Evolutionary conservation across 2,797 vertebrate species (phyloP), one percentile per base, ranked within the genome.

Genomic region (Cryptoblepharus egeriae): DNA sequence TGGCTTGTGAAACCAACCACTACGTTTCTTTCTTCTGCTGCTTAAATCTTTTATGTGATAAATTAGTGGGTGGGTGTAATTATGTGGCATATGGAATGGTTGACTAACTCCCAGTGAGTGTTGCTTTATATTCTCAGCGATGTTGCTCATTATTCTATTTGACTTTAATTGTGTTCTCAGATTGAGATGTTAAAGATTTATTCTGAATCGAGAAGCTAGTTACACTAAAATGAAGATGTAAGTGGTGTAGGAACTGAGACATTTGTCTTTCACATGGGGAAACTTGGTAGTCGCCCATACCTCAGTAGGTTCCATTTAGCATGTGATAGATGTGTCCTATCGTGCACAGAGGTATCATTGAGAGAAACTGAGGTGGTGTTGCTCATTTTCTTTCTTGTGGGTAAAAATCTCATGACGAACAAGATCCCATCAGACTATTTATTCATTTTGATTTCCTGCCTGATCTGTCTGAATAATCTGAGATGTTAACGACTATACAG

Each of bases 91-190:
- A 68, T 2, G 37, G 16, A 79, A 10, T 82, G 57, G 6, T 7
- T 88, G 71, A 61, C 65, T 80, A 80, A 88, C 75, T 79, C 28
- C 12, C 24, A 55, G 39, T 72, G 39, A 45, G 39, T 70, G 32
- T 22, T 35, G 5, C 35, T 92, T 84, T 84, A 30, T 32, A 67
- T 79, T 75, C 30, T 60, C 7, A 84, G 69, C 85, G 52, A 6
- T 68, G 32, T 37, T 13, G 74, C 3, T 83, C 52, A 72, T 90
- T 88, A 89, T 73, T 81, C 72, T 88, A 26, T 76, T 89, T 83
- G 76, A 91, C 35, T 89, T 87, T 90, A 90, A 82, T 84, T 88
- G 37, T 85, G 15, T 85, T 91, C 42, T 32, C 61, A 65, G 55
- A 39, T 61, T 88, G 64, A 75, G 86, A 39, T 55, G 42, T 81